Evolutionary conservation across 2,113 vertebrate genomes (phyloP).

Genomic region (Anarhynchus alexandrinus): DNA sequence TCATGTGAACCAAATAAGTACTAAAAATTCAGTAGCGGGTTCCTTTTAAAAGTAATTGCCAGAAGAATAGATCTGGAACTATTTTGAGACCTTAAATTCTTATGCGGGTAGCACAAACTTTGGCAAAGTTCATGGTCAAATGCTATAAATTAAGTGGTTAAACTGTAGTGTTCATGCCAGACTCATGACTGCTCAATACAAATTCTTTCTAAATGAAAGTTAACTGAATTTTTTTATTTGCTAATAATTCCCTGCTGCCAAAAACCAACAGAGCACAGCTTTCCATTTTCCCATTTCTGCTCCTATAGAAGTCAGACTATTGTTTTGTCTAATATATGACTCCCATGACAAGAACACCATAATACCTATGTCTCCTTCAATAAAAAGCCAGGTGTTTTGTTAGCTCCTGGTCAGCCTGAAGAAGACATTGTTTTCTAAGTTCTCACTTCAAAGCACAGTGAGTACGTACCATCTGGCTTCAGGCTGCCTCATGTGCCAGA

Average conservation of each 20-base stretch:
- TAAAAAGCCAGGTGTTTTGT: neutral
- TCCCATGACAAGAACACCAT: neutral
- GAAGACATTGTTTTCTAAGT: neutral
- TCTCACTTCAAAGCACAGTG: neutral
- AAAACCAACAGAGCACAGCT: neutral
- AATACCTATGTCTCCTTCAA: neutral
- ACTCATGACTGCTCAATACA: neutral
- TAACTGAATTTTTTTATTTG: neutral
- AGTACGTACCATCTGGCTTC: neutral
- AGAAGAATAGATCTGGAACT: constrained; percentile 3
- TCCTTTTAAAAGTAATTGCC: neutral
- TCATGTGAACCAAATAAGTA: neutral
- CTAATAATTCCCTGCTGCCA: constrained; percentile 6
- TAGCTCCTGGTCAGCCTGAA: neutral
- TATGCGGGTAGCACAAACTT: neutral
- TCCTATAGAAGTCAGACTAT: neutral
- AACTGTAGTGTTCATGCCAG: neutral
- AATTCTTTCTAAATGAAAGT: constrained; percentile 11
- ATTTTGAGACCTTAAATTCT: neutral
- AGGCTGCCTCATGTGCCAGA: neutral
- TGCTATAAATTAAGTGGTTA: neutral
- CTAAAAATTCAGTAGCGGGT: neutral
- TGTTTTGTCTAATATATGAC: neutral
- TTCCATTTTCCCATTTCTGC: neutral
- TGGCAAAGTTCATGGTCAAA: neutral